phyloP scores from a whole-genome alignment of 2,888 invertebrate species.

The Parnassius orleans region DNA sequence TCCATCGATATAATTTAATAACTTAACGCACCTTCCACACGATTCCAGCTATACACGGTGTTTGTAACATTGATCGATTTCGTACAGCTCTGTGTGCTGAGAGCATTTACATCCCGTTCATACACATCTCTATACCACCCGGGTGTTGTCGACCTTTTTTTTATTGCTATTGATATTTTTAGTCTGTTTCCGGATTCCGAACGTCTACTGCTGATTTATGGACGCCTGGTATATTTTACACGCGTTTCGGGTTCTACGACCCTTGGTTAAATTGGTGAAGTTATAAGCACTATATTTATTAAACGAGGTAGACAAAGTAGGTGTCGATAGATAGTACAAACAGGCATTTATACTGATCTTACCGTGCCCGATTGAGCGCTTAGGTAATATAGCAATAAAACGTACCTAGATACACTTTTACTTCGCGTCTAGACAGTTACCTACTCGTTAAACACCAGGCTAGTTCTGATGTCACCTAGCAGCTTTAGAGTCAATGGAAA shows the following conservation, averaged over 20 bases:
- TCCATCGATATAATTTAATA: constrained; percentile 22
- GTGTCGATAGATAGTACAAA: too few relatives aligned
- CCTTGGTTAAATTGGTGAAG: not conserved
- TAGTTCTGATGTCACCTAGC: too few relatives aligned
- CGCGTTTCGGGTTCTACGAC: constrained; percentile 13
- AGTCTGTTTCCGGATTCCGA: constrained; percentile 25
- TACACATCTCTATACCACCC: constrained; percentile 22
- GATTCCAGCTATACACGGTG: constrained; percentile 59
- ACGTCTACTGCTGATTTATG: constrained; percentile 23
- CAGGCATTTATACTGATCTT: too few relatives aligned
- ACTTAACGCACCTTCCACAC: constrained; percentile 40
- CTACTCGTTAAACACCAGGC: too few relatives aligned
- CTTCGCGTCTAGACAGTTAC: too few relatives aligned
- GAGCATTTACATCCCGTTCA: constrained; percentile 29
- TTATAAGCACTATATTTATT: not conserved
- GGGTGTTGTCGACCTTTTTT: constrained; percentile 19
- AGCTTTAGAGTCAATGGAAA: too few relatives aligned
- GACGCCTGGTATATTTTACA: constrained; percentile 15
- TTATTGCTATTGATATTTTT: constrained; percentile 24
- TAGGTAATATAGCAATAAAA: too few relatives aligned
- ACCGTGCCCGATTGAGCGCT: too few relatives aligned
- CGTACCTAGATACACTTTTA: too few relatives aligned
- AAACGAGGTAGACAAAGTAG: not conserved
- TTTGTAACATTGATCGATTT: constrained; percentile 66
- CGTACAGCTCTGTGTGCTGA: constrained; percentile 40